phyloP scores from a whole-genome alignment of 1,140 invertebrate species.

The Cotesia glomerata region DNA sequence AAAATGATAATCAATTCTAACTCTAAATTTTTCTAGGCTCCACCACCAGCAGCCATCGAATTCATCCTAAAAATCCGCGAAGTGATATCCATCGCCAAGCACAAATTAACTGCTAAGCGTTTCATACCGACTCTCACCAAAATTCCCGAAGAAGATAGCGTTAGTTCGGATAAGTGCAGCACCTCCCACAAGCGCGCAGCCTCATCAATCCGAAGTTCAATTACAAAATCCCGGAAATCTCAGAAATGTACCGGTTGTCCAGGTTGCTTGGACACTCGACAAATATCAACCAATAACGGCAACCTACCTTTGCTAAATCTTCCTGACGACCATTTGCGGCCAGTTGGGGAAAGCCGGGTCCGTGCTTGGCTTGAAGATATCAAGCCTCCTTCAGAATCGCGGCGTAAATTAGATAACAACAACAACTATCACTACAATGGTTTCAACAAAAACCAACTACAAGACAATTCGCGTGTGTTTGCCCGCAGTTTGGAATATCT shows the following conservation, averaged over 20 bases:
- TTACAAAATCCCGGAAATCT: constrained; percentile 40
- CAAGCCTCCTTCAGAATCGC: constrained; percentile 52
- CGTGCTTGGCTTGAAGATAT: constrained; percentile 81
- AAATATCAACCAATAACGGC: constrained; percentile 35
- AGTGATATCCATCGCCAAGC: constrained; percentile 85
- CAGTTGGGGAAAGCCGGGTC: constrained; percentile 72
- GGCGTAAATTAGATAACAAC: constrained; percentile 39
- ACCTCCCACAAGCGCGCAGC: constrained; percentile 48
- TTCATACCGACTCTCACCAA: constrained; percentile 76
- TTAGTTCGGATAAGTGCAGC: constrained; percentile 40
- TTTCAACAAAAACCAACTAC: not conserved
- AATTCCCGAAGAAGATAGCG: constrained; percentile 81
- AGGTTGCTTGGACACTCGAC: constrained; percentile 63
- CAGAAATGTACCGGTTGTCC: constrained; percentile 70
- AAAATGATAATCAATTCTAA: not conserved
- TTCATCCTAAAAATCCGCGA: constrained; percentile 86
- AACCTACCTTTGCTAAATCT: constrained; percentile 3
- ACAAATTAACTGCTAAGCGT: constrained; percentile 81
- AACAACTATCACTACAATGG: constrained; percentile 36
- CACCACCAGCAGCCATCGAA: constrained; percentile 84
- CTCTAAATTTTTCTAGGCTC: constrained; percentile 68
- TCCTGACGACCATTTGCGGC: constrained; percentile 27
- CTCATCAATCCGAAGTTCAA: constrained; percentile 40
- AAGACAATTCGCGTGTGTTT: constrained; percentile 45
- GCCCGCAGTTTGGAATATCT: constrained; percentile 47